phyloP scores from a whole-genome alignment of 2,113 vertebrate genomes.

The Calypte anna region DNA sequence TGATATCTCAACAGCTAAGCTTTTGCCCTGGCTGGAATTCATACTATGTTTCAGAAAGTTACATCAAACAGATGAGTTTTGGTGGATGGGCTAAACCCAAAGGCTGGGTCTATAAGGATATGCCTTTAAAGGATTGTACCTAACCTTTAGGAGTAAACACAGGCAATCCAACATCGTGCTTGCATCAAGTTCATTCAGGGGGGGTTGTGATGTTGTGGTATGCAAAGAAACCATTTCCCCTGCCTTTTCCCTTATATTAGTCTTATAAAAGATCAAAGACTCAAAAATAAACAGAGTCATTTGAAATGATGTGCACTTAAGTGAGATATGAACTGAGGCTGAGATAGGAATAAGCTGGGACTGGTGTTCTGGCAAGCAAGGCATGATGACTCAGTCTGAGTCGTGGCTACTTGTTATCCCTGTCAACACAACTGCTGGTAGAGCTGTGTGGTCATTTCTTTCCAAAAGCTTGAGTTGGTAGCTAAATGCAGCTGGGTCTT shows the following conservation, averaged over 20 bases:
- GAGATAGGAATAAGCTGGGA: neutral
- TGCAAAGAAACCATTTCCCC: neutral
- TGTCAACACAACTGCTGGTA: neutral
- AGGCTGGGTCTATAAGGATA: neutral
- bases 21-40: neutral
- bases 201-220: neutral
- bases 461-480: neutral
- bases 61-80: neutral
- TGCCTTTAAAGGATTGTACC: neutral
- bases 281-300: neutral
- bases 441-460: neutral
- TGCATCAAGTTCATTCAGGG: neutral
- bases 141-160: neutral
- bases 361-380: neutral
- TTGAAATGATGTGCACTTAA: neutral
- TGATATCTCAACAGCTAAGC: neutral
- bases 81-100: neutral
- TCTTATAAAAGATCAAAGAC: neutral
- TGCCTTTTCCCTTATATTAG: neutral
- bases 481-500: neutral
- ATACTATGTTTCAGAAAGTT: neutral
- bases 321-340: neutral
- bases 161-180: neutral
- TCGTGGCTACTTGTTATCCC: neutral
- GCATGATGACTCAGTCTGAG: neutral